Percentiles rank a stretch among this genome's conserved stretches.
phyloP scores from a whole-genome alignment of 2,113 vertebrate species.

The Salvator merianae region DNA sequence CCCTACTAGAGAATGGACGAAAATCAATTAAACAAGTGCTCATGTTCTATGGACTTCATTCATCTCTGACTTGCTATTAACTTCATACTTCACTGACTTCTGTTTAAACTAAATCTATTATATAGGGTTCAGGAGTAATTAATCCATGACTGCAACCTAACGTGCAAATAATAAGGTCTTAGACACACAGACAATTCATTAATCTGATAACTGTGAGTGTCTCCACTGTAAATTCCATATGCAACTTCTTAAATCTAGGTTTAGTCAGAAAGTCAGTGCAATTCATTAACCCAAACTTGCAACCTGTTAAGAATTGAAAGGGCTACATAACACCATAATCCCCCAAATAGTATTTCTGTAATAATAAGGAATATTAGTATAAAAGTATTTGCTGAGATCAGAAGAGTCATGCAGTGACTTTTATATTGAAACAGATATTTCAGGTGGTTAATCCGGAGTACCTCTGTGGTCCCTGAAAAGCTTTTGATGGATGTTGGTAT shows the following conservation, averaged over 20 bases:
- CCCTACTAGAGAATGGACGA: not conserved
- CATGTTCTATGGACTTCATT: conserved; percentile 4
- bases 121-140: conserved; percentile 20
- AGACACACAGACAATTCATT: conserved; percentile 22
- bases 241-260: conserved; percentile 6
- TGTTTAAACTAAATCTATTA: conserved; percentile 17
- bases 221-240: not conserved
- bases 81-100: conserved; percentile 19
- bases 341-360: not conserved
- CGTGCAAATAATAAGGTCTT: conserved; percentile 21
- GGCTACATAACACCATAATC: not conserved
- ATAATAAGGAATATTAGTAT: not conserved
- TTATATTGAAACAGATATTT: too few relatives aligned
- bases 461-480: not conserved
- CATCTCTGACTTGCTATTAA: conserved; percentile 4
- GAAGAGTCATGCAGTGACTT: not conserved
- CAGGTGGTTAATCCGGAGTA: too few relatives aligned
- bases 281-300: not conserved
- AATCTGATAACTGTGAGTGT: not conserved
- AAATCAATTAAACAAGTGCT: not conserved
- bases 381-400: not conserved
- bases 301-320: not conserved
- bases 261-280: not conserved
- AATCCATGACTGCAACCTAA: not conserved
- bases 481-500: not conserved